A percentile compares a stretch with the other conserved stretches of the same genome.
These are phyloP conservation scores for Himalopsyche kuldschensis DNA, from an alignment of 2,888 invertebrate genomes.

Conservation along the genomic window DNA sequence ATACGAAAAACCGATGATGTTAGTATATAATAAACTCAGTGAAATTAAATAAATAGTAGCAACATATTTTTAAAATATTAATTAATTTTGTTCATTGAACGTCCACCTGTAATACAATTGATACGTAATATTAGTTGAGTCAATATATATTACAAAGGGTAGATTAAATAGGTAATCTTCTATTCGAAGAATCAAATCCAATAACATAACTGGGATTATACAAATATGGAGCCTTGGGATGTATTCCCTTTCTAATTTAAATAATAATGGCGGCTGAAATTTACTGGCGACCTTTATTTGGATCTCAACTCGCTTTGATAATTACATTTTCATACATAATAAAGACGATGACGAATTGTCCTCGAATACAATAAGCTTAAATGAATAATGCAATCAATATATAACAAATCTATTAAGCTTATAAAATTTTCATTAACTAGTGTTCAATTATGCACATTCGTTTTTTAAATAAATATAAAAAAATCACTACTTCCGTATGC, in stretches of 20 bases:
- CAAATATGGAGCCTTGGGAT: not conserved
- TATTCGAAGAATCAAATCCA: constrained; percentile 19
- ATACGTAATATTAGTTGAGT: not conserved
- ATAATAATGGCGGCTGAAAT: not conserved
- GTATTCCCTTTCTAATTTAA: constrained; percentile 1
- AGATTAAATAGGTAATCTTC: not conserved
- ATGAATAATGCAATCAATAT: too few relatives aligned
- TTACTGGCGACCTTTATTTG: not conserved
- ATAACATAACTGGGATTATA: constrained; percentile 15
- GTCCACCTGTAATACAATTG: not conserved
- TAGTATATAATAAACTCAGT: too few relatives aligned
- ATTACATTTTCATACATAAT: not conserved
- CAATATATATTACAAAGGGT: not conserved
- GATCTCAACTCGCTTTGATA: not conserved
- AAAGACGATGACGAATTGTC: not conserved
- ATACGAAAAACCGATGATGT: too few relatives aligned
- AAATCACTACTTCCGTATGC: too few relatives aligned
- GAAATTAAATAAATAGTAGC: too few relatives aligned
- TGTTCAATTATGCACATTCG: too few relatives aligned
- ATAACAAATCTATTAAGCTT: too few relatives aligned
- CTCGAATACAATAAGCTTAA: too few relatives aligned
- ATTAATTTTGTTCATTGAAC: too few relatives aligned
- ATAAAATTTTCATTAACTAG: too few relatives aligned
- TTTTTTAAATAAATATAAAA: too few relatives aligned
- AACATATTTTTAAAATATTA: too few relatives aligned